Evolutionary conservation across 2,888 invertebrate genomes (phyloP), one percentile per base, ranked within the genome.

Genomic region (Eupithecia subumbrata): DNA sequence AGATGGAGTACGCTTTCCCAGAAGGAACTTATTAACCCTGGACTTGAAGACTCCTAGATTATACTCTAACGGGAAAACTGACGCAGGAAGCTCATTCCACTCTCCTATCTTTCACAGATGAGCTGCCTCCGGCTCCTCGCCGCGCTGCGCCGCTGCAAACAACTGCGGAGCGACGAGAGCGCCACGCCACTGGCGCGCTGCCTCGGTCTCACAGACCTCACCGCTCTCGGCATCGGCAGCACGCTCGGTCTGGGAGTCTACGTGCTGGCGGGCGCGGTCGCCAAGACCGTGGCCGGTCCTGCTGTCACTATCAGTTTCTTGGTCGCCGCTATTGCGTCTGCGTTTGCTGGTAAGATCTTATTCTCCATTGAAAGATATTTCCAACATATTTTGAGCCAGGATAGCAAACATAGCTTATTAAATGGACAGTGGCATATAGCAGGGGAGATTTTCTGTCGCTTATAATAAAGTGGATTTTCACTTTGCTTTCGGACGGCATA

Each of bases 221-320:
- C 98, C 0, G 97, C 98, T 0, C 94, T 99, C 40, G 99, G 97
- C 0, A 97, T 98, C 52, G 98, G 98, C 77, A 97, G 97, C 79
- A 98, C 98, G 0, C 96, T 99, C 18, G 99, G 99, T 0, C 95
- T 99, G 43, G 99, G 99, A 0, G 98, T 99, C 18, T 99, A 99
- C 89, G 98, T 99, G 69, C 94, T 99, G 78, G 98, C 98, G 8
- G 99, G 98, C 0, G 96, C 97, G 14, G 98, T 98, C 5, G 98
- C 98, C 14, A 97, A 96, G 87, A 96, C 96, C 63, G 96, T 97
- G 4, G 98, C 99, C 0, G 99, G 99, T 0, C 99, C 99, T 0
- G 98, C 98, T 0, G 98, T 99, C 2, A 97, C 98, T 9, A 86
- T 99, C 25, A 98, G 98, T 56, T 99, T 99, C 88, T 92, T 99